Conservation (phyloP, 2,797 vertebrate genomes). For the Silurus lanzhouensis region DNA sequence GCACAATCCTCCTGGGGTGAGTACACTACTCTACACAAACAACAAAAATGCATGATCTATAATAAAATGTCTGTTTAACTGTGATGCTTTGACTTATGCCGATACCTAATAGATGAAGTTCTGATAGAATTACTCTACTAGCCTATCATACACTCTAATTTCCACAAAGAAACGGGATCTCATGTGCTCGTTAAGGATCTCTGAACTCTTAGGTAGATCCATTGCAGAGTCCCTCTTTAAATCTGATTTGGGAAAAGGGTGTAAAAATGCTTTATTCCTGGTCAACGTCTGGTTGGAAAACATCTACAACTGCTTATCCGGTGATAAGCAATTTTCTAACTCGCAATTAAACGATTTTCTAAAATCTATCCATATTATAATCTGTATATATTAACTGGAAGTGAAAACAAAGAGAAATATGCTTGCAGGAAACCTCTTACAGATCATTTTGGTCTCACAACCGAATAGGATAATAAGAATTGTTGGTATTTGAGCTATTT, state of each 20-base stretch:
- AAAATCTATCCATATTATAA: background rate
- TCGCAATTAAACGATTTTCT: background rate
- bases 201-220: background rate
- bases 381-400: background rate
- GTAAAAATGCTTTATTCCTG: background rate
- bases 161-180: background rate
- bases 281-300: background rate
- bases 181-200: no score
- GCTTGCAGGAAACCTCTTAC: background rate
- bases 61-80: background rate
- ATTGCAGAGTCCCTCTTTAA: background rate
- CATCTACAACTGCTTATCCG: background rate
- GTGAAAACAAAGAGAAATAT: background rate
- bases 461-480: background rate
- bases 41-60: background rate
- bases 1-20: slow-evolving; percentile 90
- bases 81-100: no score
- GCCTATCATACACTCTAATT: background rate
- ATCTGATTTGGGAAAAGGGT: background rate
- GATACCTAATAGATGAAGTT: background rate
- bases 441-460: no score
- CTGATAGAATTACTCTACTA: background rate
- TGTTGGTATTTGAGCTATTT: background rate
- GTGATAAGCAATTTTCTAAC: background rate
- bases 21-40: slow-evolving; percentile 52